Evolutionary conservation across 2,797 vertebrate genomes (phyloP), one percentile per base, ranked within the genome.

Genomic region (Spheniscus humboldti): DNA sequence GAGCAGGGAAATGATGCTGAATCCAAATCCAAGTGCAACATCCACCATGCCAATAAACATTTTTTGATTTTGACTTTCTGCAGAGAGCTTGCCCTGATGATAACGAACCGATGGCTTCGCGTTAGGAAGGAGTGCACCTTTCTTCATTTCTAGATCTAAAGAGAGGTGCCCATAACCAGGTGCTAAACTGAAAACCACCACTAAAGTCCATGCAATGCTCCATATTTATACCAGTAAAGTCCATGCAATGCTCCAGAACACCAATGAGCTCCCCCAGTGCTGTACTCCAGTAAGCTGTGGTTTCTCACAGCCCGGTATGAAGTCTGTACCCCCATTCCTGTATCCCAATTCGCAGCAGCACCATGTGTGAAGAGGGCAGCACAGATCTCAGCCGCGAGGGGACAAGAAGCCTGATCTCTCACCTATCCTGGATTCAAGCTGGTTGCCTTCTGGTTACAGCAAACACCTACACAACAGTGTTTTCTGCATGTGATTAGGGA

Each of bases 101-200:
- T 53, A 47, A 20, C 0, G 1, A 69, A 35, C 0, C 4, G 20
- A 18, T 28, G 6, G 53, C 25, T 52, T 33, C 0, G 1, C 1
- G 1, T 67, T 18, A 15, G 55, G 39, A 52, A 73, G 75, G 56
- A 13, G 13, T 15, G 33, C 22, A 33, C 41, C 37, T 56, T 55
- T 27, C 71, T 56, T 76, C 47, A 30, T 45, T 47, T n/a, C 59
- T 67, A 52, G n/a, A 25, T n/a, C 18, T 71, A 35, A 59, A 33
- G 41, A 81, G 75, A 67, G n/a, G 8, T 41, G 31, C 33, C 41
- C 9, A 7, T 33, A 71, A 55, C 4, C 16, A 59, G 45, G 18
- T 69, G 31, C 62, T 73, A 39, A 66, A 37, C 28, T 56, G 7
- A 67, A 81, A 72, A 8, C 25, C 4, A 5, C 11, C 27, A 17